phyloP scores from a whole-genome alignment of 2,888 invertebrate genomes.

The Agonopterix heracliana region DNA sequence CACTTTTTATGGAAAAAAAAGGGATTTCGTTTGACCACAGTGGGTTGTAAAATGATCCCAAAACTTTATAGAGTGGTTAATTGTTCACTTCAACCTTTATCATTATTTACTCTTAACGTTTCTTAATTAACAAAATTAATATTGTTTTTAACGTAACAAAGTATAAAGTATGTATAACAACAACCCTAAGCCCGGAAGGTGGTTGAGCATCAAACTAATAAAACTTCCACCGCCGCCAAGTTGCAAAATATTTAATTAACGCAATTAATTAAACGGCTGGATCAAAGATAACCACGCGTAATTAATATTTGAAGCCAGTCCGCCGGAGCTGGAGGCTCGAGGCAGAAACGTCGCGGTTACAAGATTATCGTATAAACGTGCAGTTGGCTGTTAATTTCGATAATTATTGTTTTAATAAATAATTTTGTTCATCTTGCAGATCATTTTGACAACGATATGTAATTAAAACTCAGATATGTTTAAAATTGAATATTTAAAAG shows the following conservation, averaged over 20 bases:
- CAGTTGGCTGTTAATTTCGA: not conserved
- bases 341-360: not conserved
- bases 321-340: not conserved
- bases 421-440: not conserved
- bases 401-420: constrained; percentile 2
- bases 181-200: too few relatives aligned
- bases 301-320: constrained; percentile 7
- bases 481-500: too few relatives aligned
- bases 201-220: constrained; percentile 1
- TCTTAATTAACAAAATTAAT: too few relatives aligned
- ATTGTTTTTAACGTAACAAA: too few relatives aligned
- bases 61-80: too few relatives aligned
- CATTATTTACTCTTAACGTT: too few relatives aligned
- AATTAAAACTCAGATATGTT: not conserved
- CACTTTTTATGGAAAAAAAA: too few relatives aligned
- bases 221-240: constrained; percentile 4
- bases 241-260: constrained; percentile 26
- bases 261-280: constrained; percentile 24
- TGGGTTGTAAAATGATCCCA: too few relatives aligned
- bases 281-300: constrained; percentile 27
- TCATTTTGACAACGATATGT: not conserved
- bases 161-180: too few relatives aligned
- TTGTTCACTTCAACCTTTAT: too few relatives aligned
- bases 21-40: too few relatives aligned
- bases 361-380: constrained; percentile 1